phyloP scores from a whole-genome alignment of 1,140 invertebrate species.

The Drosophila dunni region DNA sequence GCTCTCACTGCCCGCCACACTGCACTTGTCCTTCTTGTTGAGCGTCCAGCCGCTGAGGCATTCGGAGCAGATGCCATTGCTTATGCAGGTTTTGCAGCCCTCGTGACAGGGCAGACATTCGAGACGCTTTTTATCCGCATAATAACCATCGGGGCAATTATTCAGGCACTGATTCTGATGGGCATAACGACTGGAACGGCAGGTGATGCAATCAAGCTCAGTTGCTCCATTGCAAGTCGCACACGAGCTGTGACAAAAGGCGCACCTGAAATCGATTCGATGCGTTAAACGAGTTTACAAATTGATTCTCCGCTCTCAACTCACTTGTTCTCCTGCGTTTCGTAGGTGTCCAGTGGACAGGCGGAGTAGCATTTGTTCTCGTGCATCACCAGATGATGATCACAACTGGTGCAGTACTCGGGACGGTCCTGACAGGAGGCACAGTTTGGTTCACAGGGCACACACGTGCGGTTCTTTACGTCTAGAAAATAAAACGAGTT shows the following conservation, averaged over 20 bases:
- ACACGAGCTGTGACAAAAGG: slow-evolving; percentile 91
- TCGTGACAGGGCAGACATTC: slow-evolving; percentile 91
- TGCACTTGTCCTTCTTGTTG: slow-evolving; percentile 90
- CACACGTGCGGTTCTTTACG: slow-evolving; percentile 88
- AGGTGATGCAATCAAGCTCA: slow-evolving; percentile 92
- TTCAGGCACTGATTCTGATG: slow-evolving; percentile 88
- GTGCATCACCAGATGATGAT: slow-evolving; percentile 92
- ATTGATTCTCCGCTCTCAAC: slow-evolving; percentile 27
- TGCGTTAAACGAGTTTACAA: not conserved
- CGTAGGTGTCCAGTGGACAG: slow-evolving; percentile 92
- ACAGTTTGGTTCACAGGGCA: slow-evolving; percentile 92
- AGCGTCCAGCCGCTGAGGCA: slow-evolving; percentile 90
- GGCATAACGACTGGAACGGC: slow-evolving; percentile 88
- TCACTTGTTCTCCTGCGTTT: slow-evolving; percentile 92
- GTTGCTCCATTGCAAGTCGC: slow-evolving; percentile 92
- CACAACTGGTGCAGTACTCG: slow-evolving; percentile 92
- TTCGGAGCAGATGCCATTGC: slow-evolving; percentile 87
- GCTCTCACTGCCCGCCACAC: slow-evolving; percentile 87
- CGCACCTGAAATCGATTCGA: slow-evolving; percentile 86
- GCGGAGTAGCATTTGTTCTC: slow-evolving; percentile 92
- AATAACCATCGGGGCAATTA: slow-evolving; percentile 89
- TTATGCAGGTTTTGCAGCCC: slow-evolving; percentile 90
- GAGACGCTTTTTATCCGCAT: slow-evolving; percentile 90
- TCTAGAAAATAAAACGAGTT: slow-evolving; percentile 27
- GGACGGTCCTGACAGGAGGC: slow-evolving; percentile 92